A percentile compares a stretch with the other conserved stretches of the same genome.
Conservation (phyloP, 2,113 vertebrate genomes). For the Eolophus roseicapilla region DNA sequence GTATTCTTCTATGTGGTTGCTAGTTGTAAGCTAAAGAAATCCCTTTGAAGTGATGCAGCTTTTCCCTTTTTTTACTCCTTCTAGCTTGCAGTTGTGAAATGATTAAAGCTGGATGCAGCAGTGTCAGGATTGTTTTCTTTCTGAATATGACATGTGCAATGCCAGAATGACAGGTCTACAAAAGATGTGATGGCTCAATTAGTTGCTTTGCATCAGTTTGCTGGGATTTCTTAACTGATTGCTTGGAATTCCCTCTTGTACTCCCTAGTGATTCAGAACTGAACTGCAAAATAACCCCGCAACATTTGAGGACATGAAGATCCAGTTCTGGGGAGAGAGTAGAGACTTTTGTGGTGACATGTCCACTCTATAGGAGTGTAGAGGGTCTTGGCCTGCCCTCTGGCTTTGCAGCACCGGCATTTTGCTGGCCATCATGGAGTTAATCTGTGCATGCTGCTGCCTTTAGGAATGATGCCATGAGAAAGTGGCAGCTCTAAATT, state of each 20-base stretch:
- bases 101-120: not conserved
- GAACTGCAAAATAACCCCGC: not conserved
- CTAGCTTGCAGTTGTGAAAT: not conserved
- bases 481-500: constrained; percentile 55
- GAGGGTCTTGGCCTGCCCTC: not conserved
- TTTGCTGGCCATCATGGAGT: not conserved
- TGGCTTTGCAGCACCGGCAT: not conserved
- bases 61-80: not conserved
- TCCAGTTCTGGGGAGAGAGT: not conserved
- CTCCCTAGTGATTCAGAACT: not conserved
- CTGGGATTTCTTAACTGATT: not conserved
- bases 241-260: not conserved
- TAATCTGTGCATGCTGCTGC: not conserved
- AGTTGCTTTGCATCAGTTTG: constrained; percentile 30
- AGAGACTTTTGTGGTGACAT: not conserved
- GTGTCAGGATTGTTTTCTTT: constrained; percentile 33
- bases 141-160: not conserved
- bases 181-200: constrained; percentile 9
- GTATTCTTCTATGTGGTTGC: not conserved
- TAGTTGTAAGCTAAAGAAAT: not conserved
- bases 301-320: not conserved
- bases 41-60: not conserved
- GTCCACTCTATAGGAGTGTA: fast-evolving
- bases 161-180: constrained; percentile 23
- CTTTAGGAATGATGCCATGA: constrained; percentile 39